These are phyloP conservation scores for Caranx ignobilis DNA, from an alignment of 2,113 vertebrate species.

Conservation along the genomic window DNA sequence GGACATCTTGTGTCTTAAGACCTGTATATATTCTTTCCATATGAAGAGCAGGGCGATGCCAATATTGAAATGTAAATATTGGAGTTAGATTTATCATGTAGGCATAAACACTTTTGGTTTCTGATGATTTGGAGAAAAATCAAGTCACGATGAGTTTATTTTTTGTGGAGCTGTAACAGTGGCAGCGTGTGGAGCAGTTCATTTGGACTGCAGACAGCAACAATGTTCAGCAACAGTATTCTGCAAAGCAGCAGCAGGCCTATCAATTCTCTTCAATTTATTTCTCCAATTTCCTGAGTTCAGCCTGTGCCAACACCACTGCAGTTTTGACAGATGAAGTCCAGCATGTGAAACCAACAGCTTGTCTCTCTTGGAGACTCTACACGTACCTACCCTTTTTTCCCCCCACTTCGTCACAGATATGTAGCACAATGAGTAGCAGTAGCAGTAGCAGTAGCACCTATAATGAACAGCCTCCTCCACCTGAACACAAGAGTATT, in stretches of 20 bases:
- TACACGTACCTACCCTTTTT: constrained; percentile 33
- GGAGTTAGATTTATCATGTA: not conserved
- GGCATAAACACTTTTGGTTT: not conserved
- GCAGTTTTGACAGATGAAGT: constrained; percentile 73
- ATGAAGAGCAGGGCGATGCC: not conserved
- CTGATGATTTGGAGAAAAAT: constrained; percentile 14
- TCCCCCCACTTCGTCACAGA: constrained; percentile 27
- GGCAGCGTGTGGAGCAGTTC: constrained; percentile 58
- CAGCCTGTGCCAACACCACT: constrained; percentile 59
- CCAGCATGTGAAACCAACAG: constrained; percentile 63
- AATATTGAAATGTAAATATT: not conserved
- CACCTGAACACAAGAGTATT: constrained; percentile 64
- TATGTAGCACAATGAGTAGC: constrained; percentile 52
- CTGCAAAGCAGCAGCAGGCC: constrained; percentile 62
- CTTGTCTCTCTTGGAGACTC: constrained; percentile 62
- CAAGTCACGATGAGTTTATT: constrained; percentile 44
- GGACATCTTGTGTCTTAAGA: not conserved
- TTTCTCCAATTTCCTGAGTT: constrained; percentile 66
- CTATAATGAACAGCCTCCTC: constrained; percentile 67
- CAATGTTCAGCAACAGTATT: constrained; percentile 64
- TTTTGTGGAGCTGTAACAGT: constrained; percentile 35
- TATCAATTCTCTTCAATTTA: constrained; percentile 78
- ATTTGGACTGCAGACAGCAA: constrained; percentile 71
- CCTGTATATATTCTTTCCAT: not conserved
- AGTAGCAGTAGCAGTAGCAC: constrained; percentile 51